A percentile compares a stretch with the other conserved stretches of the same genome.
Conservation (phyloP, 37 sponge, comb jelly and placozoan genomes). For the Crambe crambe region DNA sequence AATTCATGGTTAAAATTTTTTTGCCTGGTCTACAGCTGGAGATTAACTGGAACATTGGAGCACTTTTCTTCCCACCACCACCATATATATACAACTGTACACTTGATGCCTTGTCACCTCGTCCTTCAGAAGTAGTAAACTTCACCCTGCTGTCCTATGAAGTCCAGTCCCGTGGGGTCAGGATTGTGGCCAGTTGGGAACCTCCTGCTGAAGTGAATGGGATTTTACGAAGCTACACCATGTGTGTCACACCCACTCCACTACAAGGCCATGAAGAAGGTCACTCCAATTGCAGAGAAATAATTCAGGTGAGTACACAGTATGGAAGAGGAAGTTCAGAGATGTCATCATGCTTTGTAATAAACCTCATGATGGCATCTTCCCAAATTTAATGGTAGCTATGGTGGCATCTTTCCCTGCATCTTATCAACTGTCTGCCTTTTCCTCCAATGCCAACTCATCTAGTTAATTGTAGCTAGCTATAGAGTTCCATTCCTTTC, state of each 20-base stretch:
- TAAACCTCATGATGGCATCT: too few species aligned
- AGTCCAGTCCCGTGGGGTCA: not conserved
- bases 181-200: not conserved
- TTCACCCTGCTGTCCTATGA: not conserved
- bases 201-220: not conserved
- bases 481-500: not conserved
- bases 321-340: too few species aligned
- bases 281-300: not conserved
- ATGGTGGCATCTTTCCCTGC: too few species aligned
- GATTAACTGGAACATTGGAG: not conserved
- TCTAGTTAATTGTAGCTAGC: too few species aligned
- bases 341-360: too few species aligned
- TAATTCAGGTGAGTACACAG: too few species aligned
- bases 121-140: not conserved
- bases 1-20: too few species aligned
- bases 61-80: not conserved
- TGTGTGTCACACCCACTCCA: not conserved
- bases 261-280: not conserved
- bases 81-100: not conserved
- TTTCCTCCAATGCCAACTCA: too few species aligned
- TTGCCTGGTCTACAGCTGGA: not conserved
- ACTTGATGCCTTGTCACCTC: not conserved
- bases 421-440: too few species aligned
- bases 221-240: not conserved
- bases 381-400: too few species aligned